Conservation (phyloP, 2,888 invertebrate species). For the Alsophila aescularia region DNA sequence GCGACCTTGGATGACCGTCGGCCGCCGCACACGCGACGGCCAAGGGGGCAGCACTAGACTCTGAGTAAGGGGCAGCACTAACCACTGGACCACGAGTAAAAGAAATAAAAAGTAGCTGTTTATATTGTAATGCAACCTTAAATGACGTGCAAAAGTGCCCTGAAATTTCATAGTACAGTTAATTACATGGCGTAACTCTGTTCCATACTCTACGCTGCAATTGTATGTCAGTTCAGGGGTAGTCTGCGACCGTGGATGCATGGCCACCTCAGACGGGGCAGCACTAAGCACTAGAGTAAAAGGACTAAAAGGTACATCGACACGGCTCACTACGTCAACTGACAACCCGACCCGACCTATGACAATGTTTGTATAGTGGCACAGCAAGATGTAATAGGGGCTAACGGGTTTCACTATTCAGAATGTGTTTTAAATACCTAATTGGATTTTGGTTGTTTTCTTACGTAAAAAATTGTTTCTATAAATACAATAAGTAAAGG, state of each 20-base stretch:
- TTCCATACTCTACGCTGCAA: constrained; percentile 15
- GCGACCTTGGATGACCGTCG: constrained; percentile 61
- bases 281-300: too few species aligned
- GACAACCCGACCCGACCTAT: constrained; percentile 42
- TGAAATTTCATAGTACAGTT: neutral
- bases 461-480: constrained; percentile 2
- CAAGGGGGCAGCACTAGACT: constrained; percentile 30
- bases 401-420: constrained; percentile 31
- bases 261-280: too few species aligned
- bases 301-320: too few species aligned
- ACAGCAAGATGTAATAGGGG: constrained; percentile 31
- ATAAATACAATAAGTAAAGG: neutral
- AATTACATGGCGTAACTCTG: neutral
- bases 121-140: too few species aligned
- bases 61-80: too few species aligned
- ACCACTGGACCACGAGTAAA: too few species aligned
- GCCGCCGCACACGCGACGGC: constrained; percentile 57
- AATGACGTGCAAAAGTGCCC: neutral
- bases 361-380: constrained; percentile 41
- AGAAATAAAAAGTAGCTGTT: too few species aligned
- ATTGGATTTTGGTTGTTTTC: neutral
- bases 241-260: too few species aligned
- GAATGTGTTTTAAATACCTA: constrained; percentile 20
- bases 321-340: constrained; percentile 37
- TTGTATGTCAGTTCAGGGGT: constrained; percentile 50